Percentiles rank a stretch among this genome's conserved stretches.
These are phyloP conservation scores for Gymnocephalus cernua DNA, from an alignment of 2,113 vertebrate species.

Conservation along the genomic window DNA sequence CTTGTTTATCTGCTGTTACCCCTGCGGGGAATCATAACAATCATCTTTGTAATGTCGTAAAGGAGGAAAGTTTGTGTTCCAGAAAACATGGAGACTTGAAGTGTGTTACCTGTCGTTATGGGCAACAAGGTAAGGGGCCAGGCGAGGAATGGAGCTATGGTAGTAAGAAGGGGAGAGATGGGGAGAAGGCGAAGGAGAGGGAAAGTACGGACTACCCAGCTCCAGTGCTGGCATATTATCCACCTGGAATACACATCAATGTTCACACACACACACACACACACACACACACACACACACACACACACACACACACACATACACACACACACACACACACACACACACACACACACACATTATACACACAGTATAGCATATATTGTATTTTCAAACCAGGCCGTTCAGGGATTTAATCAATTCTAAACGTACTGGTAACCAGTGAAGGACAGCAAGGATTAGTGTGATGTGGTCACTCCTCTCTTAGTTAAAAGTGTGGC, in stretches of 20 bases:
- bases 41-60: no score
- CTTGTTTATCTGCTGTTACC: no score
- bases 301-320: constrained; percentile 11
- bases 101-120: constrained; percentile 79
- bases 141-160: constrained; percentile 76
- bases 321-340: no score
- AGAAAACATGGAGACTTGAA: neutral
- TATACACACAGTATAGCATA: neutral
- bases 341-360: neutral
- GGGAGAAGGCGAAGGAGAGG: constrained; percentile 75
- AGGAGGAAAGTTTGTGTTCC: neutral
- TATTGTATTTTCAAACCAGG: no score
- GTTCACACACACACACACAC: constrained; percentile 32
- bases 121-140: constrained; percentile 76
- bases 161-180: constrained; percentile 78
- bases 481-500: no score
- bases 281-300: constrained; percentile 30
- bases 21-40: neutral
- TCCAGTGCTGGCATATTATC: constrained; percentile 80
- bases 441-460: no score
- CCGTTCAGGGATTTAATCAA: no score
- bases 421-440: no score
- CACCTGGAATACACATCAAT: constrained; percentile 75
- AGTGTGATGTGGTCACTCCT: no score
- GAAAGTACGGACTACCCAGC: constrained; percentile 75